Conservation (phyloP, 1,140 invertebrate species). For the Drosophila ohnishii region DNA sequence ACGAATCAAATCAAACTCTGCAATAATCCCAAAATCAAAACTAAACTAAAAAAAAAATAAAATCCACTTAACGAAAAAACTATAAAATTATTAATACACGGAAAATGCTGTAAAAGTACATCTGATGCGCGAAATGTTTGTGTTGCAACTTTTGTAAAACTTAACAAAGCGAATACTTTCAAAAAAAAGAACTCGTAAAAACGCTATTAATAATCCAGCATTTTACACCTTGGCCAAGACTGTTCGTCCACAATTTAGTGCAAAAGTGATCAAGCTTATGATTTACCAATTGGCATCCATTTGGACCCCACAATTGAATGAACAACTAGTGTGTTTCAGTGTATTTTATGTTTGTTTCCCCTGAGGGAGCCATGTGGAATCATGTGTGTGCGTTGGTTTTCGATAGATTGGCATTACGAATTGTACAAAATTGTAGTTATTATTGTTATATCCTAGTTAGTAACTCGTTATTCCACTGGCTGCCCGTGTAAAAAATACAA, state of each 20-base stretch:
- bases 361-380: conserved; percentile 65
- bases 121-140: conserved; percentile 77
- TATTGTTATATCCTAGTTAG: conserved; percentile 32
- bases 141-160: conserved; percentile 76
- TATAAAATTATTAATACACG: conserved; percentile 48
- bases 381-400: conserved; percentile 33
- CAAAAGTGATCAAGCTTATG: conserved; percentile 59
- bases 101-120: conserved; percentile 77
- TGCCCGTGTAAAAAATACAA: conserved; percentile 14
- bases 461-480: conserved; percentile 64
- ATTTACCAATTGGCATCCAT: conserved; percentile 68
- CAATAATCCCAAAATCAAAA: conserved; percentile 37
- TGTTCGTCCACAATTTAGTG: conserved; percentile 65
- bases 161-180: conserved; percentile 19
- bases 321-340: conserved; percentile 14
- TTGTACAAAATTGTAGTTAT: conserved; percentile 40
- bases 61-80: conserved; percentile 23
- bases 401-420: conserved; percentile 40
- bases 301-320: conserved; percentile 39
- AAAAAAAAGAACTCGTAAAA: conserved; percentile 6
- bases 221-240: conserved; percentile 68
- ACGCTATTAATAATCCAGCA: conserved; percentile 62
- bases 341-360: conserved; percentile 21
- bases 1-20: conserved; percentile 27
- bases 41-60: conserved; percentile 26